A percentile compares a stretch with the other conserved stretches of the same genome.
phyloP scores from a whole-genome alignment of 2,113 vertebrate genomes.

The Aviceda subcristata region DNA sequence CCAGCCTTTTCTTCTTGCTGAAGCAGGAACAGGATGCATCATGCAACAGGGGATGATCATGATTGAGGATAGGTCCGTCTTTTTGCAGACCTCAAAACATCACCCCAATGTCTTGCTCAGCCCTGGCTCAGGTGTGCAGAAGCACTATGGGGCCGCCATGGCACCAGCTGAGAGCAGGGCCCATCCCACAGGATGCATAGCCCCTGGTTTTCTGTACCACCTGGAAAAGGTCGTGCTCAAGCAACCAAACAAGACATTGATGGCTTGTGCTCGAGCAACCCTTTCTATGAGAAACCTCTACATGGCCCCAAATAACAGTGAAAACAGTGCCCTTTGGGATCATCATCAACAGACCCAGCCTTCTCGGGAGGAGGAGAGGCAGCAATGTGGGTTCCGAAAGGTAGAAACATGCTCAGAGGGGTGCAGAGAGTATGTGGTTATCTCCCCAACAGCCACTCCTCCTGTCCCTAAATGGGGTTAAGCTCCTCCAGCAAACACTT shows the following conservation, averaged over 20 bases:
- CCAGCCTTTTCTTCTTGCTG: background rate
- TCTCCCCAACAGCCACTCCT: background rate
- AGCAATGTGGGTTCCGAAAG: background rate
- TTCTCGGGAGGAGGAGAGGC: background rate
- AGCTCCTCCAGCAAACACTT: background rate
- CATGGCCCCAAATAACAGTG: accelerated
- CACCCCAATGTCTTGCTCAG: accelerated
- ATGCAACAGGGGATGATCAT: accelerated
- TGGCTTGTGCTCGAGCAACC: background rate
- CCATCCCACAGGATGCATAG: background rate
- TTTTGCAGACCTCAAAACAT: background rate
- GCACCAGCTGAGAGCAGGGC: background rate
- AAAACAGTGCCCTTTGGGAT: background rate
- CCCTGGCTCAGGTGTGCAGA: background rate
- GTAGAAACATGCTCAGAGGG: background rate
- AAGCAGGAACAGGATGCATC: background rate
- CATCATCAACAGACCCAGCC: background rate
- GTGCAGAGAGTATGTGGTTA: accelerated
- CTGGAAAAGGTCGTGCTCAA: background rate
- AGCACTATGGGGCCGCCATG: accelerated
- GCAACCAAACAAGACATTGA: background rate
- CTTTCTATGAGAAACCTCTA: background rate
- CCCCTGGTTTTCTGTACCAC: accelerated
- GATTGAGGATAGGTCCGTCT: background rate
- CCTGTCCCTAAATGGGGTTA: background rate